Base-by-base conservation (phyloP, 2,888 invertebrate species). In the Drosophila falleni region DNA sequence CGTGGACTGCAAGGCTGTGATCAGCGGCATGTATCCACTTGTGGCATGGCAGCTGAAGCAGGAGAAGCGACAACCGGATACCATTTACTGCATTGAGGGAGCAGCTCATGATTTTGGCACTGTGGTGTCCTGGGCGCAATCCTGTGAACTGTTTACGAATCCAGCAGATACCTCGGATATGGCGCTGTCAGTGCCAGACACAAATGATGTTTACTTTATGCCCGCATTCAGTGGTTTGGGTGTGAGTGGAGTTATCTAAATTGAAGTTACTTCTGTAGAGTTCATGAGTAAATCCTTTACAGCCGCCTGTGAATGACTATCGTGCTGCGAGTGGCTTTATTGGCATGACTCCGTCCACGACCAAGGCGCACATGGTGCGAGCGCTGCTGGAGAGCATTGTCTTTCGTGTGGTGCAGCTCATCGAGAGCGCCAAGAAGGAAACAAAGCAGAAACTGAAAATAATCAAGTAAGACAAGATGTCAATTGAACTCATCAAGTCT, bases 261-360 rank as follows among this genome's bases (percentile, higher is more conserved):
- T 37, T 26, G 4, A 16, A 41, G 11, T 3, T 9, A 1, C 0
- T 9, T 41, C 11, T 13, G 23, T 23, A 6, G n/a, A n/a, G n/a
- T 11, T 26, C 0, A 19, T n/a, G 19, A 1, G 35, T 3, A 46
- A 0, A 13, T 41, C 4, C 55, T 15, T 10, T 77, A 10, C 92
- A 98, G 97, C 97, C 97, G 0, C 98, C 98, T 0, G 95, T 98
- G 75, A 97, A 97, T 92, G 97, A 98, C 92, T 95, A 96, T 74
- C 94, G 94, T 11, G 98, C 98, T 0, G 96, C 96, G 1, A 95
- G 97, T 0, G 97, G 96, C 16, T 97, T 98, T 90, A 94, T 98
- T 37, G 93, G 93, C 26, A 90, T 95, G 41, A 93, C 93, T 74
- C 94, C 97, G 0, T 95, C 96, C 0, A 97, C 97, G 0, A 95